These are phyloP conservation scores for Cetonia aurata DNA, from an alignment of 2,888 invertebrate species.

Conservation along the genomic window DNA sequence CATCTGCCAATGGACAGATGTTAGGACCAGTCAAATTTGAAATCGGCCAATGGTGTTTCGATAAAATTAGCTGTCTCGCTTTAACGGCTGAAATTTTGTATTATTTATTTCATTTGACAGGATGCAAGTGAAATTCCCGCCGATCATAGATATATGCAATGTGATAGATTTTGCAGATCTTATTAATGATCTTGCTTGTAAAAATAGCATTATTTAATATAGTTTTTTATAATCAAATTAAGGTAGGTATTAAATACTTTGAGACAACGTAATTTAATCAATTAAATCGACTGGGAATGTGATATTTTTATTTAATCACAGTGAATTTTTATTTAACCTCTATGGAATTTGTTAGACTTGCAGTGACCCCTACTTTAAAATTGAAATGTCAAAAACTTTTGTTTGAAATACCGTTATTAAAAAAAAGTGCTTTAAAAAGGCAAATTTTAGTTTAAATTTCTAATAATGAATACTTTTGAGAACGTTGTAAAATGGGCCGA, in stretches of 20 bases:
- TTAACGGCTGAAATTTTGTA: neutral
- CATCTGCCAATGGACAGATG: conserved; percentile 37
- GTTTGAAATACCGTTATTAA: neutral
- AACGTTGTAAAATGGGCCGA: conserved; percentile 44
- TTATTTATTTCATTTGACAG: conserved; percentile 1
- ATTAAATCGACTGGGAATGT: too few relatives aligned
- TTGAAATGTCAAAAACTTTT: neutral
- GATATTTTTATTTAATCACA: too few relatives aligned
- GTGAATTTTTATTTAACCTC: too few relatives aligned
- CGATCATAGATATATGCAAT: neutral
- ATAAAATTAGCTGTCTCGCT: neutral
- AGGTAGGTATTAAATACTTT: too few relatives aligned
- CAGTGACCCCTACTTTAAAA: too few relatives aligned
- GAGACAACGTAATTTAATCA: too few relatives aligned
- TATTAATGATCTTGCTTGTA: too few relatives aligned
- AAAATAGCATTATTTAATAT: too few relatives aligned
- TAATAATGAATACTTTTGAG: conserved; percentile 29
- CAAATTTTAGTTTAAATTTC: neutral
- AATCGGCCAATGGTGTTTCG: conserved; percentile 11
- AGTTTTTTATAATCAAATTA: too few relatives aligned
- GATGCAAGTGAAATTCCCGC: conserved; percentile 1
- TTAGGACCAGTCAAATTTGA: conserved; percentile 13
- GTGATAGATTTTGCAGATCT: neutral
- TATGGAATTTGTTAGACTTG: too few relatives aligned
- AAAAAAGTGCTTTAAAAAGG: neutral